Evolutionary conservation across 2,888 invertebrate genomes (phyloP).

Genomic region (Strigamia transsilvanica): DNA sequence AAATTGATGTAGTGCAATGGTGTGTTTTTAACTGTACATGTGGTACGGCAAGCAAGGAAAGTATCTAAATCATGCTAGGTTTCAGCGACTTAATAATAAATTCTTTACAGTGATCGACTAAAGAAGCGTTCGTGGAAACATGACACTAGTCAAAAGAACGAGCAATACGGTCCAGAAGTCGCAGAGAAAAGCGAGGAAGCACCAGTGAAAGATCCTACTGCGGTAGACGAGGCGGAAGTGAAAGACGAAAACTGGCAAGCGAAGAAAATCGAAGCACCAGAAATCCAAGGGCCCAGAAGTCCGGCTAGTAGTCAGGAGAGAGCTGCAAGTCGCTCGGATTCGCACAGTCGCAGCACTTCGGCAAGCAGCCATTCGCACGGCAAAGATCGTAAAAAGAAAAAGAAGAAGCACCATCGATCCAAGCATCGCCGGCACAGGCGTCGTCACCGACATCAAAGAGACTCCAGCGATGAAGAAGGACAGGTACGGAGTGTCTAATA

Average conservation of each 20-base stretch:
- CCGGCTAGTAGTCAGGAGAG: conserved; percentile 36
- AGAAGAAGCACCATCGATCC: conserved; percentile 53
- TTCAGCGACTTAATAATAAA: not conserved
- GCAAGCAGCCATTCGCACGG: conserved; percentile 36
- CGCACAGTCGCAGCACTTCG: conserved; percentile 45
- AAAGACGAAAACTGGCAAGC: not conserved
- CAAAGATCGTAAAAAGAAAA: conserved; percentile 52
- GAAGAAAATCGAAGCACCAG: not conserved
- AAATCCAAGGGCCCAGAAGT: not conserved
- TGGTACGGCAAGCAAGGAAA: no score
- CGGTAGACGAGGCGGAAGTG: not conserved
- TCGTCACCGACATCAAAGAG: conserved; percentile 32
- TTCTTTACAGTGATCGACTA: not conserved
- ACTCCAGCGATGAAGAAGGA: conserved; percentile 51
- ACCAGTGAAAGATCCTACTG: not conserved
- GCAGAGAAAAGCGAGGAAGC: not conserved
- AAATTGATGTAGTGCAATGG: no score
- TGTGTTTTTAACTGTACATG: no score
- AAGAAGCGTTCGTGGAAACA: conserved; percentile 48
- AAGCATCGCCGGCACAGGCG: conserved; percentile 51
- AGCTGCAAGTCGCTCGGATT: conserved; percentile 35
- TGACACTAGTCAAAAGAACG: conserved; percentile 33
- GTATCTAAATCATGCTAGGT: no score
- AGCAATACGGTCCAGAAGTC: conserved; percentile 26
- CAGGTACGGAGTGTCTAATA: not conserved